Percentiles rank a stretch among this genome's conserved stretches.
Conservation (phyloP, 2,888 invertebrate genomes). For the Rotaria macrura region DNA sequence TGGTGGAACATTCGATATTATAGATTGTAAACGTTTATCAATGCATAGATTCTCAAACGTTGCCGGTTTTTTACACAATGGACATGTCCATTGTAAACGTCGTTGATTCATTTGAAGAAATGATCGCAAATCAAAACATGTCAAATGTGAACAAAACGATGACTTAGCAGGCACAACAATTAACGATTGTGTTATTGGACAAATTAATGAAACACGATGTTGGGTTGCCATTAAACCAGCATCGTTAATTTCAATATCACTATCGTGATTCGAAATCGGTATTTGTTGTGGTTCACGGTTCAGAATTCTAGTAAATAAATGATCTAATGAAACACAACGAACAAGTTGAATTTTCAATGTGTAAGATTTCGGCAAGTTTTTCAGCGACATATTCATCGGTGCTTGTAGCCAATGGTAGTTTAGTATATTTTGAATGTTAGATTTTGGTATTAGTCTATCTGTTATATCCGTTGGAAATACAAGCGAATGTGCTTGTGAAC, state of each 20-base stretch:
- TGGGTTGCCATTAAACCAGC: background rate
- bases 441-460: background rate
- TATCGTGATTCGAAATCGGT: background rate
- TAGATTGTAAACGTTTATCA: slow-evolving; percentile 12
- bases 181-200: slow-evolving; percentile 22
- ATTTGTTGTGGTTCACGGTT: background rate
- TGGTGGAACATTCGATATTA: background rate
- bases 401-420: background rate
- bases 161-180: background rate
- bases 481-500: background rate
- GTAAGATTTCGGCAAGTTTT: background rate
- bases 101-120: slow-evolving; percentile 22
- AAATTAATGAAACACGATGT: background rate
- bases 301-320: background rate
- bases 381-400: background rate
- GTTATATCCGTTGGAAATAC: slow-evolving; percentile 5
- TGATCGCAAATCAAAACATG: slow-evolving; percentile 8
- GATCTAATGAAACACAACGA: background rate
- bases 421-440: background rate
- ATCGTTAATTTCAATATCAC: slow-evolving; percentile 14
- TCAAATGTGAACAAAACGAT: background rate
- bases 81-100: background rate
- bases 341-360: background rate
- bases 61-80: background rate
- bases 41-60: background rate